These are phyloP conservation scores for Lordiphosa collinella DNA, from an alignment of 1,140 invertebrate genomes.

Conservation along the genomic window DNA sequence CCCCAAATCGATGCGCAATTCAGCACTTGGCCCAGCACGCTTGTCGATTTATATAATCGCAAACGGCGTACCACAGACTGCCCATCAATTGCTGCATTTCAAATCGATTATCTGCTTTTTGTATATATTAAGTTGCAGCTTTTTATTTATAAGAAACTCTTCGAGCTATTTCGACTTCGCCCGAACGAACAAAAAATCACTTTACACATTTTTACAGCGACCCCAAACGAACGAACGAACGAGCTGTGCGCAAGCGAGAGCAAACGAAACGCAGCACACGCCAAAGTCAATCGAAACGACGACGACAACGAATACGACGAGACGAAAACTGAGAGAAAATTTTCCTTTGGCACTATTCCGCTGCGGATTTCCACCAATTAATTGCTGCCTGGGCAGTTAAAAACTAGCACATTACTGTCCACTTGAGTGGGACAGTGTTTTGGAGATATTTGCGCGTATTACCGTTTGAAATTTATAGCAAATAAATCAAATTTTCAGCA, in stretches of 20 bases:
- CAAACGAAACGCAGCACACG: constrained; percentile 46
- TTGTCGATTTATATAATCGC: constrained; percentile 69
- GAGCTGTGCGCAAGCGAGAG: constrained; percentile 41
- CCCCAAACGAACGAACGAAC: constrained; percentile 37
- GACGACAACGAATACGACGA: constrained; percentile 25
- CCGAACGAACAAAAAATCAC: constrained; percentile 75
- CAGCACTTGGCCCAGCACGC: constrained; percentile 46
- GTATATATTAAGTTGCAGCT: constrained; percentile 34
- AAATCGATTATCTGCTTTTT: constrained; percentile 19
- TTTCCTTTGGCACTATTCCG: constrained; percentile 55
- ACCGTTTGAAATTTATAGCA: constrained; percentile 57
- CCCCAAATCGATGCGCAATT: constrained; percentile 67
- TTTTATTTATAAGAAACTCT: constrained; percentile 67
- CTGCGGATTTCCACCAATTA: constrained; percentile 38
- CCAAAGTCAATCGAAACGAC: constrained; percentile 46
- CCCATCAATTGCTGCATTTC: constrained; percentile 21
- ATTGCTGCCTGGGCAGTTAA: not conserved
- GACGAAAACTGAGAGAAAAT: constrained; percentile 65
- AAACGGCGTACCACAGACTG: constrained; percentile 21
- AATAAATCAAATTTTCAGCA: constrained; percentile 68
- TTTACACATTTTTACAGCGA: constrained; percentile 67
- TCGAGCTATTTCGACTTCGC: constrained; percentile 76
- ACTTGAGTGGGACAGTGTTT: constrained; percentile 23
- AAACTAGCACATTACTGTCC: constrained; percentile 27
- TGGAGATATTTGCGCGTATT: constrained; percentile 56